phyloP scores from a whole-genome alignment of 2,797 vertebrate species.

The Mareca penelope region DNA sequence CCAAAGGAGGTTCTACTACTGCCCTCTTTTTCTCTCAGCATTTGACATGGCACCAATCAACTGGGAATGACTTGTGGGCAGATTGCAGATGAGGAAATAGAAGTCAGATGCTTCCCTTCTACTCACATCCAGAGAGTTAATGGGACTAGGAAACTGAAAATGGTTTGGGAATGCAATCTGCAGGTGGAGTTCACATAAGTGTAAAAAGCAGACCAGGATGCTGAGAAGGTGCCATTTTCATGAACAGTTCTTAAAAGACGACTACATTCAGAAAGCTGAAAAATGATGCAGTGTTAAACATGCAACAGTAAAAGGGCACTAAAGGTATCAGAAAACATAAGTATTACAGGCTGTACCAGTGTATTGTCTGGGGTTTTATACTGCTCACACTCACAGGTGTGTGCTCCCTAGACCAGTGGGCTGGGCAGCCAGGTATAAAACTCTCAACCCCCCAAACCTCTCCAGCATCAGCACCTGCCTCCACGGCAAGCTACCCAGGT shows the following conservation, averaged over 20 bases:
- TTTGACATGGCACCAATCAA: neutral
- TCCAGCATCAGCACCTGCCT: neutral
- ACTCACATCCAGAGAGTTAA: neutral
- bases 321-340: neutral
- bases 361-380: neutral
- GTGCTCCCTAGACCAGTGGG: neutral
- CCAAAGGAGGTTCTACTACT: neutral
- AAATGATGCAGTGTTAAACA: neutral
- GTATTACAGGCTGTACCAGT: neutral
- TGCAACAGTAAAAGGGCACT: neutral
- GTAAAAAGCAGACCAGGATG: neutral
- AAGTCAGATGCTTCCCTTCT: neutral
- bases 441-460: neutral
- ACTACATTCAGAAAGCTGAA: neutral
- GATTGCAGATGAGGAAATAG: neutral
- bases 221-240: neutral
- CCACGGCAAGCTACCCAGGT: neutral
- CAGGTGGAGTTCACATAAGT: neutral
- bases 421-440: neutral
- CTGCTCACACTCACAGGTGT: neutral
- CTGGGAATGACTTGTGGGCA: neutral
- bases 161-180: neutral
- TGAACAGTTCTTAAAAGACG: neutral
- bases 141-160: neutral
- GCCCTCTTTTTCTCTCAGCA: neutral